A percentile compares a stretch with the other conserved stretches of the same genome.
Conservation (phyloP, 2,113 vertebrate species). For the Turnix velox region DNA sequence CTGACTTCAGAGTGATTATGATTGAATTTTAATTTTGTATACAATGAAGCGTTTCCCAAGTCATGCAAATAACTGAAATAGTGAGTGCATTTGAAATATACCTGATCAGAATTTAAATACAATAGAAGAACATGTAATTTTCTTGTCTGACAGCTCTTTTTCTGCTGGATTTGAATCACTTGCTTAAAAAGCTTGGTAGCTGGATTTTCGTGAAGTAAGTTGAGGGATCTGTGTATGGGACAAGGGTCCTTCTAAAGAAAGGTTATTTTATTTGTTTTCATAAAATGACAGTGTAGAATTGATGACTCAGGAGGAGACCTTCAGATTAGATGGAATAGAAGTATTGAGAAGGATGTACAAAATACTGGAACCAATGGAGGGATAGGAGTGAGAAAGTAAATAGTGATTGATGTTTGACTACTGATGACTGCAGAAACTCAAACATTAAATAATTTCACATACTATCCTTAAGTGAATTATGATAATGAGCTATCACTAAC, state of each 20-base stretch:
- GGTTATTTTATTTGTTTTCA: not conserved
- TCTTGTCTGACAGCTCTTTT: not conserved
- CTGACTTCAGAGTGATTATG: not conserved
- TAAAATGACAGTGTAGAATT: not conserved
- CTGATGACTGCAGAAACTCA: not conserved
- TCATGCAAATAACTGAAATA: not conserved
- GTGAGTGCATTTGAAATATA: not conserved
- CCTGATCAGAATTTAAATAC: not conserved
- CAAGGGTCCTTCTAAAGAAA: not conserved
- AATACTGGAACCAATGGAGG: not conserved
- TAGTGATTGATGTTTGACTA: not conserved
- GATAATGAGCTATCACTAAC: not conserved
- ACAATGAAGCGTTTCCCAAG: not conserved
- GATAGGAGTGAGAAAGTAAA: not conserved
- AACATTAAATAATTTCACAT: not conserved
- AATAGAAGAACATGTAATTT: not conserved
- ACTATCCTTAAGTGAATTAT: not conserved
- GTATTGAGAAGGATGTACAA: not conserved
- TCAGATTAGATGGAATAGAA: not conserved
- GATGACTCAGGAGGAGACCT: not conserved
- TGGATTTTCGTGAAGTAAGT: not conserved
- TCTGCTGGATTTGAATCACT: not conserved
- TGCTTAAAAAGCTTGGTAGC: not conserved
- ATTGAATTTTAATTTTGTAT: not conserved
- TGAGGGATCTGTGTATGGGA: not conserved